Evolutionary conservation across 2,888 invertebrate genomes (phyloP).

Genomic region (Drosophila melanosoma): DNA sequence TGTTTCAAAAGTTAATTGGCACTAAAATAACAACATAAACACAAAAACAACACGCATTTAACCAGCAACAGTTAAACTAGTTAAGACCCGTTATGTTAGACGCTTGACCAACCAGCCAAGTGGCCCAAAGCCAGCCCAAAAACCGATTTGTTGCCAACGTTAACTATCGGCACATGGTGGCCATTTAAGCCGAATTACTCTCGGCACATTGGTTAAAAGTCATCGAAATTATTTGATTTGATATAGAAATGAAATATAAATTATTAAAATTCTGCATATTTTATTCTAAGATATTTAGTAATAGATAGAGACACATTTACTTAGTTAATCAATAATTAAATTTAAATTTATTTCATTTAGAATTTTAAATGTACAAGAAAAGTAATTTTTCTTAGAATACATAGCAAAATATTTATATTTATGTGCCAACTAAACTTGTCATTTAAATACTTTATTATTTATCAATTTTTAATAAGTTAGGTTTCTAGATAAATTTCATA

Average conservation of each 20-base stretch:
- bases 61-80: constrained; percentile 32
- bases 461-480: background rate
- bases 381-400: no score
- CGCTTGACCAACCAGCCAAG: constrained; percentile 61
- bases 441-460: background rate
- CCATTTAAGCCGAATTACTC: constrained; percentile 60
- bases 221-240: background rate
- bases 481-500: no score
- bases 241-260: background rate
- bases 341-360: background rate
- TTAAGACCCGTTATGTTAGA: constrained; percentile 66
- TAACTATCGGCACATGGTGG: constrained; percentile 44
- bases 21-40: constrained; percentile 44
- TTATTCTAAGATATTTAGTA: background rate
- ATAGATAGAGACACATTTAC: background rate
- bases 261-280: background rate
- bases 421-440: background rate
- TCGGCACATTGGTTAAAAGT: constrained; percentile 46
- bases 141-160: constrained; percentile 48
- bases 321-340: background rate
- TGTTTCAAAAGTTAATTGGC: constrained; percentile 78
- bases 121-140: constrained; percentile 39
- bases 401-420: background rate
- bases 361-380: background rate
- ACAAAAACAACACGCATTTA: constrained; percentile 9